Conservation (phyloP, 2,113 vertebrate genomes). For the Microtus richardsoni region DNA sequence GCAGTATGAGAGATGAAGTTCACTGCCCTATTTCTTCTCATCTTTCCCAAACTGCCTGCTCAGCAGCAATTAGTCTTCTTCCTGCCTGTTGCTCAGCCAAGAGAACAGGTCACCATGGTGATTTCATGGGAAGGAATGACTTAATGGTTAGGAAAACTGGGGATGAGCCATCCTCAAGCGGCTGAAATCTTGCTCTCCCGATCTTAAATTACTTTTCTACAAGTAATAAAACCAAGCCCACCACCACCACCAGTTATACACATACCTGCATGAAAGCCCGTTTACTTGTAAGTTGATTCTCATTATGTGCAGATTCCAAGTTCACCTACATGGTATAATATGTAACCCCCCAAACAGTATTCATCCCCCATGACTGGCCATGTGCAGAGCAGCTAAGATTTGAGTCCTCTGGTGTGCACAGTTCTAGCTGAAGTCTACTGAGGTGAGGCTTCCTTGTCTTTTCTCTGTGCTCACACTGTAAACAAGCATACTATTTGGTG, state of each 20-base stretch:
- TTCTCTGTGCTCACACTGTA: background rate
- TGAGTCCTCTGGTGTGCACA: background rate
- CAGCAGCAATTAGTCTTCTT: background rate
- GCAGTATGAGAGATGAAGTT: background rate
- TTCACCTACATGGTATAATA: background rate
- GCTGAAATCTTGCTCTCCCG: background rate
- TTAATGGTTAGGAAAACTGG: background rate
- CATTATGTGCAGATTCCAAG: background rate
- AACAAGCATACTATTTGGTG: background rate
- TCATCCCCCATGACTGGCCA: background rate
- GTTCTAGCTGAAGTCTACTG: background rate
- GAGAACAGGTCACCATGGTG: background rate
- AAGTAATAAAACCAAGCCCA: slow-evolving; percentile 3
- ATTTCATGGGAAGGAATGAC: background rate
- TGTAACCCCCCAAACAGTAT: background rate
- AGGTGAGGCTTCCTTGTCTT: background rate
- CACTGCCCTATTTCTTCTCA: background rate
- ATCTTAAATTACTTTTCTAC: background rate
- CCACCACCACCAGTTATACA: background rate
- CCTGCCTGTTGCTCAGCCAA: background rate
- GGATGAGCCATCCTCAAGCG: background rate
- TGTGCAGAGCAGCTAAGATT: background rate
- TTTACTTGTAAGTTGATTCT: background rate
- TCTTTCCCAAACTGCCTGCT: background rate
- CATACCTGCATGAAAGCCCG: fast-evolving